Evolutionary conservation across 2,888 invertebrate species (phyloP).

Genomic region (Drosophila emarginata): DNA sequence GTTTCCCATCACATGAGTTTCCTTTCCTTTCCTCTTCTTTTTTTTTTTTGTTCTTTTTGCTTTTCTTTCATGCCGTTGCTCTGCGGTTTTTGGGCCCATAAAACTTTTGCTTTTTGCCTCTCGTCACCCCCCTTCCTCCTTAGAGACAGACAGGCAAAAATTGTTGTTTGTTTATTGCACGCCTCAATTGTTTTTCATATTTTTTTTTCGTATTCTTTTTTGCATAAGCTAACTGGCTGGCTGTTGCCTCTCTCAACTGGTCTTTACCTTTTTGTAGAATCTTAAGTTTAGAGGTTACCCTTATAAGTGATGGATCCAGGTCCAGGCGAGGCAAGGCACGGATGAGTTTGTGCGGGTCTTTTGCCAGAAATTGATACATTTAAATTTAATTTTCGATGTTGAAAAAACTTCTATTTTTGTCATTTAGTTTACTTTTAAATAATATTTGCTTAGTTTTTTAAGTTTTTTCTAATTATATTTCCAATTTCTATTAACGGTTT

Average conservation of each 20-base stretch:
- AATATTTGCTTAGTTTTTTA: too few relatives aligned
- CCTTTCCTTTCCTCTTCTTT: slow-evolving; percentile 43
- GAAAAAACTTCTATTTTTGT: neutral
- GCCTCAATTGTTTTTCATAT: slow-evolving; percentile 70
- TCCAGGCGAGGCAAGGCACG: neutral
- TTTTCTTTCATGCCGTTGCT: slow-evolving; percentile 44
- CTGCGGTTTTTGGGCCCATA: slow-evolving; percentile 54
- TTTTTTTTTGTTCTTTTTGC: slow-evolving; percentile 17
- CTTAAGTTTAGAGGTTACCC: neutral
- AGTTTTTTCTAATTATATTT: too few relatives aligned
- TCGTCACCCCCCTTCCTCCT: slow-evolving; percentile 16
- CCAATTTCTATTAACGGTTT: too few relatives aligned
- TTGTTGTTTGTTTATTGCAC: slow-evolving; percentile 60
- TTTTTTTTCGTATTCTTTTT: neutral
- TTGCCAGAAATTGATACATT: neutral
- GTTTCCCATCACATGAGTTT: slow-evolving; percentile 78
- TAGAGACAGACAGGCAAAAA: slow-evolving; percentile 15
- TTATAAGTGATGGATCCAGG: neutral
- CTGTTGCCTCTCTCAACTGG: neutral
- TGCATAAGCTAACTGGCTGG: neutral
- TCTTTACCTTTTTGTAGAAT: neutral
- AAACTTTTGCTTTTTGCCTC: slow-evolving; percentile 69
- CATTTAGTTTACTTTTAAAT: too few relatives aligned
- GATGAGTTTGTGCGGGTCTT: neutral
- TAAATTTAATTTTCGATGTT: neutral